Evolutionary conservation across 37 sponge, comb jelly and placozoan species (phyloP).

Genomic region (Trichoplax adhaerens): DNA sequence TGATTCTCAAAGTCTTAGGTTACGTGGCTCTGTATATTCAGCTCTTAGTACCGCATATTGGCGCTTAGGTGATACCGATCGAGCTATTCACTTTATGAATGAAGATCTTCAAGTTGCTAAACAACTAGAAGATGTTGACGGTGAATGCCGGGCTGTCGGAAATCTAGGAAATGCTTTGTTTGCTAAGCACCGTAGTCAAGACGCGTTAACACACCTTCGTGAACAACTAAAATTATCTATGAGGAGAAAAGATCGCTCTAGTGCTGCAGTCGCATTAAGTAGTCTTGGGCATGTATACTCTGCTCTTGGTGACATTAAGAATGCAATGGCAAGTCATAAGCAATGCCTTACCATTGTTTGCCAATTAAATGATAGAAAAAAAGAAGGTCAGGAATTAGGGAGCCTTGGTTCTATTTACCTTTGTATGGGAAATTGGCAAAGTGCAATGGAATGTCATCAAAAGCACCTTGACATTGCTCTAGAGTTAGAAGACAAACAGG

Average conservation of each 20-base stretch:
- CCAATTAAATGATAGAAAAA: no score
- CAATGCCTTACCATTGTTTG: not conserved
- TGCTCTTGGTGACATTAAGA: slow-evolving; percentile 4
- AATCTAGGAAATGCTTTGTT: slow-evolving; percentile 32
- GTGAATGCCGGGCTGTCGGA: slow-evolving; percentile 42
- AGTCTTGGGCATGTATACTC: slow-evolving; percentile 18
- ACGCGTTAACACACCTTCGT: not conserved
- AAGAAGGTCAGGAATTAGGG: not conserved
- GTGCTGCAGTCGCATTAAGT: slow-evolving; percentile 7
- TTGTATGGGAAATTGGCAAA: slow-evolving; percentile 36
- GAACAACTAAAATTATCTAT: slow-evolving; percentile 9
- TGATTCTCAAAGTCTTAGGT: slow-evolving; percentile 73
- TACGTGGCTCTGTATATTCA: slow-evolving; percentile 72
- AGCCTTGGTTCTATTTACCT: slow-evolving; percentile 45
- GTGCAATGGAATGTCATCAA: slow-evolving; percentile 69
- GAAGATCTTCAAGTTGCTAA: slow-evolving; percentile 43
- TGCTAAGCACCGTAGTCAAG: not conserved
- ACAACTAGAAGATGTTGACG: slow-evolving; percentile 44
- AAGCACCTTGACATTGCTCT: slow-evolving; percentile 48
- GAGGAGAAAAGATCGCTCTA: slow-evolving; percentile 5
- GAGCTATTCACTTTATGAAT: slow-evolving; percentile 68
- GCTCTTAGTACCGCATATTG: slow-evolving; percentile 83
- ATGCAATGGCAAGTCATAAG: not conserved
- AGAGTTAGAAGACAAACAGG: slow-evolving; percentile 19
- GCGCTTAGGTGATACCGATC: slow-evolving; percentile 42